Conservation (phyloP, 2,797 vertebrate genomes). For the Trichosurus vulpecula region DNA sequence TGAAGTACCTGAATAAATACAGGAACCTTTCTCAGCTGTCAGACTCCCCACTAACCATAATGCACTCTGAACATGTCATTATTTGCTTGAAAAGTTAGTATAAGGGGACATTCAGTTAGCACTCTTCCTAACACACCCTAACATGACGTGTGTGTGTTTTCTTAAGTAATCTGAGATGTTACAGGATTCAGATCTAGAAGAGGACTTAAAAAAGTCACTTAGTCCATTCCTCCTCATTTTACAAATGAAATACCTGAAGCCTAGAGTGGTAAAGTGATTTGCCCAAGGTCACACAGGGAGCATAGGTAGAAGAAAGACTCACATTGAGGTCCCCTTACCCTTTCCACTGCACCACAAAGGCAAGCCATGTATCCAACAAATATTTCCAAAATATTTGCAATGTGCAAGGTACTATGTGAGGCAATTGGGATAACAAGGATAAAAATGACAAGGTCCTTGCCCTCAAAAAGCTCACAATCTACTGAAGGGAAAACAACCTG, state of each 20-base stretch:
- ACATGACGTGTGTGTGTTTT: neutral
- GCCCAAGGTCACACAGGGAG: neutral
- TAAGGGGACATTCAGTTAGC: neutral
- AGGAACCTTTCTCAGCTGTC: neutral
- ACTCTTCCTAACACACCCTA: neutral
- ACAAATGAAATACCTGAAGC: neutral
- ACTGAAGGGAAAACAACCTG: neutral
- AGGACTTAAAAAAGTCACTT: neutral
- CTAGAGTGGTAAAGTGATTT: neutral
- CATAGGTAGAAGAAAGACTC: neutral
- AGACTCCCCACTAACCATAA: neutral
- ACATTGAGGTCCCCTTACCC: neutral
- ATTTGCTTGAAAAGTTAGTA: neutral
- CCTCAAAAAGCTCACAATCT: neutral
- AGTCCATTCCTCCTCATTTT: neutral
- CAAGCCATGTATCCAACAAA: neutral
- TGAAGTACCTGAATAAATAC: neutral
- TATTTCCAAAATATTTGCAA: neutral
- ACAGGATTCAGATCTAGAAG: neutral
- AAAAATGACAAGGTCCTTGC: neutral
- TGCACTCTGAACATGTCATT: neutral
- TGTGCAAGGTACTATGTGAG: neutral
- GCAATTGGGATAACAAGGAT: neutral
- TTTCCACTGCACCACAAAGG: neutral
- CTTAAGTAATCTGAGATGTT: neutral